Percentiles rank a stretch among this genome's conserved stretches.
Evolutionary conservation across 2,797 vertebrate genomes (phyloP).

Genomic region (Acanthiza pusilla): DNA sequence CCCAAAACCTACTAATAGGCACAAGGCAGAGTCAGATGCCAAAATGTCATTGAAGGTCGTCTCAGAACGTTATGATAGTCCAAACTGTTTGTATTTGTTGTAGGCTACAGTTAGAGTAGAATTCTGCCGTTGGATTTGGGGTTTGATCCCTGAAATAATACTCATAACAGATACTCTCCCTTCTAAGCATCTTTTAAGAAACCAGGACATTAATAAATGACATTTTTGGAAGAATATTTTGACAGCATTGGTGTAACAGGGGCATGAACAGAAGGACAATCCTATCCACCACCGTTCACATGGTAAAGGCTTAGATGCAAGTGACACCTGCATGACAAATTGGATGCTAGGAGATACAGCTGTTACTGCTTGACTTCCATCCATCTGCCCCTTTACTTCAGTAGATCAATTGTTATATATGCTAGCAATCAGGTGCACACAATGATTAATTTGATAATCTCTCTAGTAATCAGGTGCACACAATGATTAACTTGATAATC

Average conservation of each 20-base stretch:
- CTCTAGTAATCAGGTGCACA: no score
- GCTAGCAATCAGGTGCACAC: not conserved
- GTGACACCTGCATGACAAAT: not conserved
- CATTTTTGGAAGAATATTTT: not conserved
- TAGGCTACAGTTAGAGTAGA: not conserved
- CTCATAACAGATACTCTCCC: not conserved
- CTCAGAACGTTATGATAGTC: not conserved
- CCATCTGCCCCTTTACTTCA: not conserved
- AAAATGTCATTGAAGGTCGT: not conserved
- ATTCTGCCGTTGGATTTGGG: not conserved
- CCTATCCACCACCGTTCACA: not conserved
- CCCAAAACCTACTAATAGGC: not conserved
- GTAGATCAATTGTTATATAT: not conserved
- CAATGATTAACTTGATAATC: no score
- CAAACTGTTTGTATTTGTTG: not conserved
- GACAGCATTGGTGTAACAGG: not conserved
- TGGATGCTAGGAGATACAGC: not conserved
- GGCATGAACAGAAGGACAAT: not conserved
- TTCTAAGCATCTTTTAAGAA: not conserved
- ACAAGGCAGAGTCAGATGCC: not conserved
- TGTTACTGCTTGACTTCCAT: not conserved
- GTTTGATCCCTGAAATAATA: not conserved
- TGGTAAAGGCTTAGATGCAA: not conserved
- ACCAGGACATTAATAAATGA: not conserved
- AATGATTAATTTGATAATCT: not conserved